These are phyloP conservation scores for Ancistrus triradiatus DNA, from an alignment of 2,113 vertebrate species.

Conservation along the genomic window DNA sequence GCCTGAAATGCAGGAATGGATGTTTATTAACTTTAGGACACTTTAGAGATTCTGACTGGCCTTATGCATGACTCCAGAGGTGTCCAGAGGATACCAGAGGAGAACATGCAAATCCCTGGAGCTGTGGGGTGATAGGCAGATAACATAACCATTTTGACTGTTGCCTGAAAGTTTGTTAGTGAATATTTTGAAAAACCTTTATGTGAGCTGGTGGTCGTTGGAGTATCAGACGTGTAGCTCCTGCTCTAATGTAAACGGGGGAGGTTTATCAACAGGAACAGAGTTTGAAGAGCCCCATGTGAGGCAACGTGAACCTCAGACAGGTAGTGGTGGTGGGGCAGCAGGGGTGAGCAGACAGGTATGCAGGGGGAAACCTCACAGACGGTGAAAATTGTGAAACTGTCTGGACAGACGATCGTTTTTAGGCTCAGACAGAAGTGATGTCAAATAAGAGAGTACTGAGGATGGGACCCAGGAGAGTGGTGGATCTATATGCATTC, in stretches of 20 bases:
- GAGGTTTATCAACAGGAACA: slow-evolving; percentile 13
- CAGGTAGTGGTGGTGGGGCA: neutral
- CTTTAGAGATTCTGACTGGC: too few species aligned
- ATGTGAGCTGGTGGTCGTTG: too few species aligned
- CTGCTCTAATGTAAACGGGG: neutral
- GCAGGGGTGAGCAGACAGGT: slow-evolving; percentile 14
- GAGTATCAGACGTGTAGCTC: neutral
- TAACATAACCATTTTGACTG: too few species aligned
- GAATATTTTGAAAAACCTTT: too few species aligned
- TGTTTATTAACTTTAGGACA: too few species aligned
- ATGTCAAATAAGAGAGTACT: neutral
- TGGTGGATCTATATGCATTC: neutral
- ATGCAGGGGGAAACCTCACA: slow-evolving; percentile 17
- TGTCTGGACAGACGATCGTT: slow-evolving; percentile 45
- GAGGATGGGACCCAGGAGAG: neutral
- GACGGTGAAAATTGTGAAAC: slow-evolving; percentile 49
- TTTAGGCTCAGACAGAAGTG: slow-evolving; percentile 15
- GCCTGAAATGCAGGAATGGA: too few species aligned
- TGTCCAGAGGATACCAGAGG: too few species aligned
- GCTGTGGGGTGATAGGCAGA: too few species aligned
- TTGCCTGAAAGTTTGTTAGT: too few species aligned
- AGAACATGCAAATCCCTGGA: too few species aligned
- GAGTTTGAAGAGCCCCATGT: slow-evolving; percentile 32
- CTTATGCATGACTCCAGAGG: too few species aligned
- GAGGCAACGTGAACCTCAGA: slow-evolving; percentile 33